phyloP scores from a whole-genome alignment of 2,113 vertebrate genomes.

The Pelvicachromis taeniatus region DNA sequence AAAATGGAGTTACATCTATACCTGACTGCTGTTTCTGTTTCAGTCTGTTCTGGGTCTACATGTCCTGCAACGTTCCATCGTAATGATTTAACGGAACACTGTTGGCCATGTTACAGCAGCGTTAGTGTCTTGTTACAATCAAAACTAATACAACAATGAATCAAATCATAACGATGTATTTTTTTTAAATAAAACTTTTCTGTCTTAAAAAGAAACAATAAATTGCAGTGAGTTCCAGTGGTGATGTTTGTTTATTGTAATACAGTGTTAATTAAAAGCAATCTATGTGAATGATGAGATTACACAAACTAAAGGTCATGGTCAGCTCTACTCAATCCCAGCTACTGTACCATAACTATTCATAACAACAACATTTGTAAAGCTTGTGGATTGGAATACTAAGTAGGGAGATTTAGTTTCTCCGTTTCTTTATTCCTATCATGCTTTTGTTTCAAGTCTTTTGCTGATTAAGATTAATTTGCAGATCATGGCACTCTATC shows the following conservation, averaged over 20 bases:
- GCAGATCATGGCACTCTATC: slow-evolving; percentile 55
- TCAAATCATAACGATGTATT: background rate
- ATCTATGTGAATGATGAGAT: background rate
- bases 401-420: slow-evolving; percentile 4
- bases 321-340: background rate
- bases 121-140: background rate
- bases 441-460: slow-evolving; percentile 65
- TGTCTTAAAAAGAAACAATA: background rate
- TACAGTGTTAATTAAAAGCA: background rate
- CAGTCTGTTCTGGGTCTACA: background rate
- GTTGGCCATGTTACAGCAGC: background rate
- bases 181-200: background rate
- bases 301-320: background rate
- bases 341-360: background rate
- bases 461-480: slow-evolving; percentile 71
- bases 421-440: slow-evolving; percentile 51
- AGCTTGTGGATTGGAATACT: background rate
- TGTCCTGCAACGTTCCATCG: background rate
- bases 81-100: background rate
- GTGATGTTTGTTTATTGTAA: background rate
- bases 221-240: background rate
- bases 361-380: background rate
- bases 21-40: background rate
- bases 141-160: background rate
- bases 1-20: background rate